These are phyloP conservation scores for Stercorarius parasiticus DNA, from an alignment of 2,113 vertebrate genomes.

Conservation along the genomic window DNA sequence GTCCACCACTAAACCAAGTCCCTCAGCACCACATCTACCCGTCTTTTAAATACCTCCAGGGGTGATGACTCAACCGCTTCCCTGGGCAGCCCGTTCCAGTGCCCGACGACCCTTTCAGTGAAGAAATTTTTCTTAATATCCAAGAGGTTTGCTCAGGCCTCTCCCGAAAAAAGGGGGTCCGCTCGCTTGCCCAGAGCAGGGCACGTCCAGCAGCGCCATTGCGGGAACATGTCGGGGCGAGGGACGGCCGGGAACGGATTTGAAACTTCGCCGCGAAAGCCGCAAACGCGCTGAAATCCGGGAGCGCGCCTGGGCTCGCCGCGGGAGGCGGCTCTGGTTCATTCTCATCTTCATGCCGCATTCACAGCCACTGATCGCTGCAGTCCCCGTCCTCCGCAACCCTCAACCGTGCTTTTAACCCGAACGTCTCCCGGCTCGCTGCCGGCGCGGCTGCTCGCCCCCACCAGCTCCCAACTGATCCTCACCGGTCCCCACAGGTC, in stretches of 20 bases:
- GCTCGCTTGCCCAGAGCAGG: neutral
- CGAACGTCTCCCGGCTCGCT: neutral
- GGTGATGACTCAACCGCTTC: neutral
- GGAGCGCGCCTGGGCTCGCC: fast-evolving
- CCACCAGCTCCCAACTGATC: neutral
- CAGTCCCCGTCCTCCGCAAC: neutral
- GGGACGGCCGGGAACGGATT: neutral
- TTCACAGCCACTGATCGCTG: fast-evolving
- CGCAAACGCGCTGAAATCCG: neutral
- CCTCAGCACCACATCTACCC: neutral
- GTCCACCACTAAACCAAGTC: neutral
- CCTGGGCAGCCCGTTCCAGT: neutral
- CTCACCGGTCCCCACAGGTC: too few species aligned
- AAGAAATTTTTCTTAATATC: neutral
- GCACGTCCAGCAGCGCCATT: neutral
- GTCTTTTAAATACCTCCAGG: neutral
- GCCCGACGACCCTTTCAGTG: neutral
- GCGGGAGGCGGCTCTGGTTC: neutral
- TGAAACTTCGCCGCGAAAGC: neutral
- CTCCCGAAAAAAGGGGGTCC: neutral
- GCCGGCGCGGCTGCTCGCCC: neutral
- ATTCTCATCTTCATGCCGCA: neutral
- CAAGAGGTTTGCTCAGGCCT: neutral
- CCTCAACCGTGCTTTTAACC: neutral
- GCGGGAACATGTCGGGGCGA: neutral